These are phyloP conservation scores for Automeris io DNA, from an alignment of 2,888 invertebrate genomes.

Conservation along the genomic window DNA sequence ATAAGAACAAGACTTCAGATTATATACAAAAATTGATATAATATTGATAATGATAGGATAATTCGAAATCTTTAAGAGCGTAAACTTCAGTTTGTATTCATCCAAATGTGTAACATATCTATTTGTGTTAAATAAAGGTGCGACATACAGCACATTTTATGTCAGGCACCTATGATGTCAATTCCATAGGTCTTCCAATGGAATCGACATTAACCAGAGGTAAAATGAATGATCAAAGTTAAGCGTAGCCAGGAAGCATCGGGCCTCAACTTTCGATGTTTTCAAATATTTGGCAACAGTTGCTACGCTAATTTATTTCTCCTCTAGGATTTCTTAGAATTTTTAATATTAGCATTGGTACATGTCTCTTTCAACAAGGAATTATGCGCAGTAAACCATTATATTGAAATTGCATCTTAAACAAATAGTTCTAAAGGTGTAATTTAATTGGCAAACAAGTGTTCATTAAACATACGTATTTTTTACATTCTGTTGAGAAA, in stretches of 20 bases:
- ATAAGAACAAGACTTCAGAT: too few relatives aligned
- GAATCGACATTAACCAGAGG: not conserved
- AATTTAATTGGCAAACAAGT: not conserved
- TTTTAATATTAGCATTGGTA: slow-evolving; percentile 19
- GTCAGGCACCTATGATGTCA: not conserved
- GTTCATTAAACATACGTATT: too few relatives aligned
- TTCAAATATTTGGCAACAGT: slow-evolving; percentile 43
- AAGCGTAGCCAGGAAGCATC: slow-evolving; percentile 16
- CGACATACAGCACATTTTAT: too few relatives aligned
- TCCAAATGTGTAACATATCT: too few relatives aligned
- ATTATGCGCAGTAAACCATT: slow-evolving; percentile 10
- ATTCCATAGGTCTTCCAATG: not conserved
- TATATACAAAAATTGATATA: too few relatives aligned
- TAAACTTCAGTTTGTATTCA: too few relatives aligned
- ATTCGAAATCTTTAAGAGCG: too few relatives aligned
- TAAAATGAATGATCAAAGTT: slow-evolving; percentile 14
- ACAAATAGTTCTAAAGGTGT: not conserved
- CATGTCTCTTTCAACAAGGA: slow-evolving; percentile 11
- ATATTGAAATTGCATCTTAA: not conserved
- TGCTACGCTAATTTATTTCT: slow-evolving; percentile 21
- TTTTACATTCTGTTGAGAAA: too few relatives aligned
- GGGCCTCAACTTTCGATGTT: slow-evolving; percentile 17
- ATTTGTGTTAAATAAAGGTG: too few relatives aligned
- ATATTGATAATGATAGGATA: too few relatives aligned
- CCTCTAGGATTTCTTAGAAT: slow-evolving; percentile 29